Base-by-base conservation (phyloP, 2,888 invertebrate genomes). In the Orchesella flavescens region DNA sequence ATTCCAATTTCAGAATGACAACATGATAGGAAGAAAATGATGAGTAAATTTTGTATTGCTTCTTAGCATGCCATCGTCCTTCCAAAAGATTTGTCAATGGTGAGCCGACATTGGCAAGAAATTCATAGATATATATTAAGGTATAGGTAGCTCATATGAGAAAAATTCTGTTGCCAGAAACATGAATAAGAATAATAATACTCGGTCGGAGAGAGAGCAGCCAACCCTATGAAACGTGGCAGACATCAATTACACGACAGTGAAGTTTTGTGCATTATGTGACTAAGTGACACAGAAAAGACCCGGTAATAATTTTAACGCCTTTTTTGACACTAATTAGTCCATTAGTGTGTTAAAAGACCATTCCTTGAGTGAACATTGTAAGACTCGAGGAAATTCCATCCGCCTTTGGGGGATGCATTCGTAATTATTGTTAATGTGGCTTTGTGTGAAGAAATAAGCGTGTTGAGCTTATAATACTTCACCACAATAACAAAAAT, bases 241-340 rank as follows among this genome's bases (percentile, higher is more conserved):
- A 73, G 17, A 66, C 80, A 81, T 81, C 80, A 81, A 81, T 81
- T 80, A 73, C 57, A 49, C 63, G 69, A 77, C 68, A 77, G 59
- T 69, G n/a, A 61, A 63, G 34, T 71, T n/a, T 44, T 77, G 24
- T 46, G n/a, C 63, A 61, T 78, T 59, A 69, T 81, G 83, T 84
- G 85, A 87, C 75, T 85, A 86, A 87, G 86, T 88, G 88, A 87
- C 88, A 88, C 85, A 86, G 74, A 86, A 87, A 87, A 87, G 87
- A 88, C 85, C 86, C 84, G 86, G 88, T 85, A 88, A 88, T 88
- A 88, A 88, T 87, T 88, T 87, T 87, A 88, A 87, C 87, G 86
- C 87, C 87, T 87, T 86, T 86, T 86, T 86, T 88, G 88, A 87
- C 88, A 88, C 88, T 88, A 88, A 87, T 88, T 87, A 87, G 87